These are phyloP conservation scores for Hedya salicella DNA, from an alignment of 2,888 invertebrate species.

Conservation along the genomic window DNA sequence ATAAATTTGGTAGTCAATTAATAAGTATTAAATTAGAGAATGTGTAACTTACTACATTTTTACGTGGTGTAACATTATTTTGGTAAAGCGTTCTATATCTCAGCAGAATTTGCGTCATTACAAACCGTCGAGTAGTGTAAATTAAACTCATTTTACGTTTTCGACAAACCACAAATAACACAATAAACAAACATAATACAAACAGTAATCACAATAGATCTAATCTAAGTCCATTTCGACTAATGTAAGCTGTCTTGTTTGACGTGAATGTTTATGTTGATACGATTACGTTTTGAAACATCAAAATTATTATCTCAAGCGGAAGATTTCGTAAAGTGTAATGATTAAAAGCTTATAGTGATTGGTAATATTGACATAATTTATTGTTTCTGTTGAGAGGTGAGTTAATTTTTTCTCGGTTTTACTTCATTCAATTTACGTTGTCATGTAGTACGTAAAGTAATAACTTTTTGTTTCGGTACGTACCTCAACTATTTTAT, in stretches of 20 bases:
- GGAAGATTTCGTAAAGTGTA: too few relatives aligned
- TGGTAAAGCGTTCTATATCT: slow-evolving; percentile 14
- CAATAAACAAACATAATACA: background rate
- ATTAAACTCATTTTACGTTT: slow-evolving; percentile 27
- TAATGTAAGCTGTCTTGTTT: background rate
- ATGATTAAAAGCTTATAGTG: too few relatives aligned
- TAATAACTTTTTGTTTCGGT: background rate
- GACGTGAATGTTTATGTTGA: background rate
- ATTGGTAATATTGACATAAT: too few relatives aligned
- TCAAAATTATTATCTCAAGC: too few relatives aligned
- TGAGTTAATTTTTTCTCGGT: too few relatives aligned
- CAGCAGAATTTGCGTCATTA: slow-evolving; percentile 14
- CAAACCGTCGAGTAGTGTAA: slow-evolving; percentile 21
- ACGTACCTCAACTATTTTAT: background rate
- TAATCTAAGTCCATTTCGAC: background rate
- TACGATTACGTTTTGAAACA: too few relatives aligned
- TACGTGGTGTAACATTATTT: slow-evolving; percentile 15
- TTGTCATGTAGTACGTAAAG: background rate
- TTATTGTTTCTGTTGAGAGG: too few relatives aligned
- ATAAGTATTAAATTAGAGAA: background rate
- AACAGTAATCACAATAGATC: background rate
- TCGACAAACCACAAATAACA: background rate
- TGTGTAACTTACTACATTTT: slow-evolving; percentile 11
- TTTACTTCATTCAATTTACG: too few relatives aligned
- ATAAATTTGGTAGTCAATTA: background rate